These are phyloP conservation scores for Anodontia alba DNA, from an alignment of 2,888 invertebrate genomes.

Conservation along the genomic window DNA sequence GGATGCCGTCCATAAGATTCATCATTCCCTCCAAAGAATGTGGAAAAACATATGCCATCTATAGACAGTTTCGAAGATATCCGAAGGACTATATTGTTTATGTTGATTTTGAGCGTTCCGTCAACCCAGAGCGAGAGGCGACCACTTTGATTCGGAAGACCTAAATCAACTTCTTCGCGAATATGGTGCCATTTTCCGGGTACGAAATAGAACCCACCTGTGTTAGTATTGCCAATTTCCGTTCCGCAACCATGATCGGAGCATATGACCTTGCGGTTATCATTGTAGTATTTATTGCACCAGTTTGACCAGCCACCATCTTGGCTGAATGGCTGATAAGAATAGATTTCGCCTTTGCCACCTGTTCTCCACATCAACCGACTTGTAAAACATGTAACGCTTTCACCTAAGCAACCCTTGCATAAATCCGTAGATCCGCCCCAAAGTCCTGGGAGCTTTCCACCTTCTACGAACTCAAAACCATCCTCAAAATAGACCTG, in stretches of 20 bases:
- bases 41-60: slow-evolving; percentile 71
- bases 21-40: slow-evolving; percentile 73
- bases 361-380: slow-evolving; percentile 74
- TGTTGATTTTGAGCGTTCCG: slow-evolving; percentile 41
- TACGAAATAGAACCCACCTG: slow-evolving; percentile 47
- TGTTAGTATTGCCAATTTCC: slow-evolving; percentile 47
- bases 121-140: slow-evolving; percentile 66
- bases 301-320: slow-evolving; percentile 13
- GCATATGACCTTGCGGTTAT: slow-evolving; percentile 27
- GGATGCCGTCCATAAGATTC: slow-evolving; percentile 63
- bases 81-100: slow-evolving; percentile 61
- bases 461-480: slow-evolving; percentile 60
- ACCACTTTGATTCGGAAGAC: slow-evolving; percentile 64
- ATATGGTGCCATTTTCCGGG: slow-evolving; percentile 65
- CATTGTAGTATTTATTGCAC: neutral
- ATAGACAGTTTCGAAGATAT: slow-evolving; percentile 55
- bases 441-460: slow-evolving; percentile 73
- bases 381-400: slow-evolving; percentile 71
- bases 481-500: slow-evolving; percentile 43
- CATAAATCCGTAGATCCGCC: slow-evolving; percentile 58
- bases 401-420: slow-evolving; percentile 75
- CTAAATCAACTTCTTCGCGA: slow-evolving; percentile 69
- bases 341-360: slow-evolving; percentile 75
- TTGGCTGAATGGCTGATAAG: slow-evolving; percentile 67
- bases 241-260: slow-evolving; percentile 25